A percentile compares a stretch with the other conserved stretches of the same genome.
phyloP scores from a whole-genome alignment of 2,113 vertebrate species.

The Uria lomvia region DNA sequence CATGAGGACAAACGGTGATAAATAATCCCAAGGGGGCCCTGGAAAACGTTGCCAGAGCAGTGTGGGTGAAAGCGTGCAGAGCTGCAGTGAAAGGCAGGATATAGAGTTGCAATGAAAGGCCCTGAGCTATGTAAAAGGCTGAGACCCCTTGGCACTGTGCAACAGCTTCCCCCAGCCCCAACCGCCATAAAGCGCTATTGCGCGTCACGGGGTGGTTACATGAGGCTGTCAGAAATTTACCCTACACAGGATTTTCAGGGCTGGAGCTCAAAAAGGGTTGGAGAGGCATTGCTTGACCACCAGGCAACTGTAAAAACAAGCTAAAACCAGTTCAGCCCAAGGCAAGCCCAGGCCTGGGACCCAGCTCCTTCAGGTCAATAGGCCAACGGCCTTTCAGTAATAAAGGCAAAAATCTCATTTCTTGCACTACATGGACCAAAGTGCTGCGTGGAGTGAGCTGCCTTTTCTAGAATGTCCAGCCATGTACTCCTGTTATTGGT shows the following conservation, averaged over 20 bases:
- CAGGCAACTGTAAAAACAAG: background rate
- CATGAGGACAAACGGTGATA: background rate
- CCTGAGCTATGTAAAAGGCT: background rate
- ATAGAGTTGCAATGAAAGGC: background rate
- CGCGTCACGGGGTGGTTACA: background rate
- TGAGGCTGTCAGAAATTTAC: background rate
- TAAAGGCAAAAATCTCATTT: background rate
- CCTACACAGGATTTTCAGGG: background rate
- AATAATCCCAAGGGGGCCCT: background rate
- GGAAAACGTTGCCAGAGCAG: background rate
- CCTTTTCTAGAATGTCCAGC: background rate
- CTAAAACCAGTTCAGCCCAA: background rate
- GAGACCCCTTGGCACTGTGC: background rate
- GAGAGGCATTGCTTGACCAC: background rate
- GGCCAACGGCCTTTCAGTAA: accelerated
- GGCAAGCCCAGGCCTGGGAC: background rate
- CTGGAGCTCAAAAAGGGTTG: background rate
- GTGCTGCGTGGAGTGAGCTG: background rate
- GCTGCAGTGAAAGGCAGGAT: background rate
- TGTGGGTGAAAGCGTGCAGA: no score
- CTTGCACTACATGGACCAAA: background rate
- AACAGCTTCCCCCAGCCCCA: background rate
- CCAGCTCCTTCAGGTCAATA: background rate
- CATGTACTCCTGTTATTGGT: background rate
- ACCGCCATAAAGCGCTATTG: background rate